Evolutionary conservation across 2,797 vertebrate species (phyloP), one percentile per base, ranked within the genome.

Genomic region (Anolis apletophallus): DNA sequence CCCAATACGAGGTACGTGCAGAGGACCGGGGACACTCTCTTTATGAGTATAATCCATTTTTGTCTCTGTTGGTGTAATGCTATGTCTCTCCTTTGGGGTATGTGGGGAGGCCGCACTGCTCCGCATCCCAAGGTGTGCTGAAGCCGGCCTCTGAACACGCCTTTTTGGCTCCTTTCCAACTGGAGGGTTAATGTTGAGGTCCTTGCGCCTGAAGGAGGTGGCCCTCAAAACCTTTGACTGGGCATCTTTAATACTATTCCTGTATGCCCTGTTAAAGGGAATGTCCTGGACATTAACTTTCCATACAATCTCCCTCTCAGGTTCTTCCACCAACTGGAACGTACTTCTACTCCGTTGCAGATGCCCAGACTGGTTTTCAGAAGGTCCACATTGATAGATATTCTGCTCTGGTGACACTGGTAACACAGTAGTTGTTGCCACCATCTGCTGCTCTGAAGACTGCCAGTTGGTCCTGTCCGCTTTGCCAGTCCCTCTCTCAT

Each of bases 211-310:
- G 91, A 98, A 98, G 32, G 98, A 99, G 14, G 98, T 98, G 91
- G 98, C 98, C 3, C 96, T 95, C 61, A 99, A 94, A 23, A 98
- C 98, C 64, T 97, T 97, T 64, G 97, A 96, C 95, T 98, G 98
- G 29, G 97, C 97, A 0, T 98, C 97, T 93, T 98, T 99, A 90
- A 98, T 95, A 87, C 97, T 98, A 89, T 99, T 98, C 88, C 98
- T 94, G 93, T 98, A 98, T 81, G 97, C 93, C 34, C 95, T 97
- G 93, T 96, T 98, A 86, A 96, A 96, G 0, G 96, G 96, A 0
- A 88, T 88, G 46, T 98, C 91, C 26, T 96, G 96, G 85, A 94
- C 2, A 3, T 91, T 94, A 2, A 96, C 96, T 79, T 81, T 96
- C 96, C 94, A 95, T 3, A 91, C 55, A 0, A 95, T 75, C 34